These are phyloP conservation scores for Geodia barretti DNA, from an alignment of 37 sponge, comb jelly and placozoan genomes.

Conservation along the genomic window DNA sequence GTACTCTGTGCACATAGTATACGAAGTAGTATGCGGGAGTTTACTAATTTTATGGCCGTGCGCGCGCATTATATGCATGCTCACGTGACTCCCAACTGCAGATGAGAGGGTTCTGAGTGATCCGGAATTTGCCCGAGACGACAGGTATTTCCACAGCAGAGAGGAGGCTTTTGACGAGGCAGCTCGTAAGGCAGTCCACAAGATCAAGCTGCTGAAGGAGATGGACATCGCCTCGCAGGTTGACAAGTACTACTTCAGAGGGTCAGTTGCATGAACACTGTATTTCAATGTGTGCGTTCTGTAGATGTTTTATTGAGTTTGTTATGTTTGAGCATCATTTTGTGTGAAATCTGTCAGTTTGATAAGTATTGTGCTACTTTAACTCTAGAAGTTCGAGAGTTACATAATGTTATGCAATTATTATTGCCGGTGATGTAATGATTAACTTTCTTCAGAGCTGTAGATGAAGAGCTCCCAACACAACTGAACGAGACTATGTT, in stretches of 20 bases:
- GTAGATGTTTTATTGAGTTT: too few species aligned
- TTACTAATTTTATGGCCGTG: too few species aligned
- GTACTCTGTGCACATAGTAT: too few species aligned
- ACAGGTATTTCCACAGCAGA: constrained; percentile 53
- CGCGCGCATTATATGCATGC: too few species aligned
- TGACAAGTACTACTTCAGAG: not conserved
- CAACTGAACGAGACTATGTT: constrained; percentile 73
- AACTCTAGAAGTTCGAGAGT: too few species aligned
- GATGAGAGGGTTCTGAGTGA: constrained; percentile 43
- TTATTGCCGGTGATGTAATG: too few species aligned
- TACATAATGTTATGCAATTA: too few species aligned
- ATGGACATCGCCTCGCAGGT: not conserved
- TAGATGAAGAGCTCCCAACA: constrained; percentile 55
- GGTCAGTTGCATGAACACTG: not conserved
- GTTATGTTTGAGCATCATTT: too few species aligned
- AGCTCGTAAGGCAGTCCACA: constrained; percentile 50
- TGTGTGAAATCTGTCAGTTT: too few species aligned
- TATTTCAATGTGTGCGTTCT: too few species aligned
- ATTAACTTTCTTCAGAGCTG: constrained; percentile 63
- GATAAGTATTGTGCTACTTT: too few species aligned
- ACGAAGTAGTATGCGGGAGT: too few species aligned
- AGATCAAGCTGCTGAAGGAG: constrained; percentile 18
- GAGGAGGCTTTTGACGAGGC: constrained; percentile 66
- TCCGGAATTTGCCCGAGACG: constrained; percentile 43
- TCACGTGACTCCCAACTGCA: not conserved